Evolutionary conservation across 2,888 invertebrate genomes (phyloP).

Genomic region (Metalampra italica): DNA sequence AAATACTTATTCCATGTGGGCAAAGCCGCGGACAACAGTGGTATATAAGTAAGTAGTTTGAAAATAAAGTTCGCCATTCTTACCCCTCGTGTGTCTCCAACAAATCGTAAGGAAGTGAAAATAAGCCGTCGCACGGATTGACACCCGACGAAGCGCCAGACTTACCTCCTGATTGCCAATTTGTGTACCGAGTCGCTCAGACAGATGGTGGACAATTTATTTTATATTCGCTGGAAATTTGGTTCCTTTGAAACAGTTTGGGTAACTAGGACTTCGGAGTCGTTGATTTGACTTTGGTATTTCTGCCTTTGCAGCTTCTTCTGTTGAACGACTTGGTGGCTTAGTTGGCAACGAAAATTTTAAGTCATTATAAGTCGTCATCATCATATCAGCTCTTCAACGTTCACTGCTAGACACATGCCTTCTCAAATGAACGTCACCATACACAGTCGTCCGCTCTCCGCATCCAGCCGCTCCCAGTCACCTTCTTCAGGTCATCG

Average conservation of each 20-base stretch:
- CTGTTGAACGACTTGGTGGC: not conserved
- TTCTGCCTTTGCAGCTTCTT: not conserved
- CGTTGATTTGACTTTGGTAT: not conserved
- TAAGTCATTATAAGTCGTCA: no score
- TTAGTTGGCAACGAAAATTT: no score
- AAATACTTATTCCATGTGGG: no score
- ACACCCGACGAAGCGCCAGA: slow-evolving; percentile 15
- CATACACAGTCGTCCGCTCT: no score
- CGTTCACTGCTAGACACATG: no score
- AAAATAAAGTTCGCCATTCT: not conserved
- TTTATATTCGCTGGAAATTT: not conserved
- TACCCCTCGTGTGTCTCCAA: not conserved
- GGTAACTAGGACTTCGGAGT: no score
- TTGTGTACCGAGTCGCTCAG: slow-evolving; percentile 25
- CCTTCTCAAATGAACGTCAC: no score
- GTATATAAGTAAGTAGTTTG: no score
- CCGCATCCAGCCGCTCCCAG: no score
- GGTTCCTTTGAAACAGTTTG: not conserved
- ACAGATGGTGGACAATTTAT: slow-evolving; percentile 1
- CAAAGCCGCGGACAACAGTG: no score
- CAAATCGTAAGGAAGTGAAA: slow-evolving; percentile 5
- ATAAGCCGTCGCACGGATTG: slow-evolving; percentile 17
- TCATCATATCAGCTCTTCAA: no score
- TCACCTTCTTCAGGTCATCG: no score
- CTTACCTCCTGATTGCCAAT: slow-evolving; percentile 38